A percentile compares a stretch with the other conserved stretches of the same genome.
Evolutionary conservation across 1,140 invertebrate genomes (phyloP).

Genomic region (Drosophila nigromelanica): DNA sequence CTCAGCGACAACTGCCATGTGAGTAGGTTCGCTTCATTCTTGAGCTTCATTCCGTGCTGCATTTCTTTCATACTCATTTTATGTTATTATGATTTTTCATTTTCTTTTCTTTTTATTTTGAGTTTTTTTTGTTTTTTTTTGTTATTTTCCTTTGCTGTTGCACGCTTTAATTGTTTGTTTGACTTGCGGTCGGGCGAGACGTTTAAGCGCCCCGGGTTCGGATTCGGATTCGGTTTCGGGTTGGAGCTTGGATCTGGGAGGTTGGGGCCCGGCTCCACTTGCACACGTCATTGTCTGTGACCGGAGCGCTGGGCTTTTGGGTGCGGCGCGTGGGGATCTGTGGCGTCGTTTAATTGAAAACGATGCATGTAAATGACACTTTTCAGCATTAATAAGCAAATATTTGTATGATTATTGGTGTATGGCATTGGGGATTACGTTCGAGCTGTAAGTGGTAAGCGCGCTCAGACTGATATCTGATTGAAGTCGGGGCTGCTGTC

Average conservation of each 20-base stretch:
- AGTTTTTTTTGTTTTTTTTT: not conserved
- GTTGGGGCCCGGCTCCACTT: constrained; percentile 37
- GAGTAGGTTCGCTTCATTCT: constrained; percentile 42
- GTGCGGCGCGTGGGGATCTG: constrained; percentile 52
- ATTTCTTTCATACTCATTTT: constrained; percentile 64
- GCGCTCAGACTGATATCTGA: constrained; percentile 46
- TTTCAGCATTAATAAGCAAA: constrained; percentile 83
- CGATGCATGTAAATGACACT: constrained; percentile 83
- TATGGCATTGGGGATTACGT: constrained; percentile 67
- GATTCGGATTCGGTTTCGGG: constrained; percentile 8
- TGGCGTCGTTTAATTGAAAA: constrained; percentile 83
- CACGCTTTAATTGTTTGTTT: constrained; percentile 81
- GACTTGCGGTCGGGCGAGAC: constrained; percentile 59
- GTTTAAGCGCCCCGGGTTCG: constrained; percentile 43
- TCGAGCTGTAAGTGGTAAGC: constrained; percentile 50
- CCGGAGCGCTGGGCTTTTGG: constrained; percentile 15
- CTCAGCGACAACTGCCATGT: constrained; percentile 27
- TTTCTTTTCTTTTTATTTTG: constrained; percentile 51
- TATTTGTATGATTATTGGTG: constrained; percentile 82
- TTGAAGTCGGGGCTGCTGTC: constrained; percentile 19
- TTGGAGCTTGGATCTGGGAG: constrained; percentile 14
- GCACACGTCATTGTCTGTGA: constrained; percentile 40
- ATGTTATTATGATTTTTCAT: constrained; percentile 49
- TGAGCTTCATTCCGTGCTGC: constrained; percentile 29
- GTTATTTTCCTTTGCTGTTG: constrained; percentile 27